Evolutionary conservation across 2,113 vertebrate species (phyloP).

Genomic region (Amblyopsis rosae): DNA sequence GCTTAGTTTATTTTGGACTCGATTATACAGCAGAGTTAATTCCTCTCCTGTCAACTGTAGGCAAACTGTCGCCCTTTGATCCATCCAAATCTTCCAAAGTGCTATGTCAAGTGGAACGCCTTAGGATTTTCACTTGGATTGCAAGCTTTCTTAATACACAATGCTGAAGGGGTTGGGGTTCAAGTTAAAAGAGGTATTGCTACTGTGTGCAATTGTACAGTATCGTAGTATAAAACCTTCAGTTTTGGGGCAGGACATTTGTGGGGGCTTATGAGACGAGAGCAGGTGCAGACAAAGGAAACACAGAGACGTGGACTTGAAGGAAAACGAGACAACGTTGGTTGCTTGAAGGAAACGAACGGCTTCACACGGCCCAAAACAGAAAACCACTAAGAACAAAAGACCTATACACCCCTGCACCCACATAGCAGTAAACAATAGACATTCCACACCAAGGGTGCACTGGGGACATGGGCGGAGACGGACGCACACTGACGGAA

Average conservation of each 20-base stretch:
- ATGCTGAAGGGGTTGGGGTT: slow-evolving; percentile 9
- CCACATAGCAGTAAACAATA: too few relatives aligned
- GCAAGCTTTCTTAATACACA: slow-evolving; percentile 25
- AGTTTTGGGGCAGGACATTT: neutral
- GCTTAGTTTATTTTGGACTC: slow-evolving; percentile 75
- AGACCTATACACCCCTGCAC: too few relatives aligned
- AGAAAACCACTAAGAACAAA: too few relatives aligned
- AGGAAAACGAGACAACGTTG: too few relatives aligned
- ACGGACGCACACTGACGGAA: too few relatives aligned
- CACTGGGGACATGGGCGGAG: too few relatives aligned
- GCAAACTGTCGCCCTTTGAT: slow-evolving; percentile 65
- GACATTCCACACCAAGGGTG: too few relatives aligned
- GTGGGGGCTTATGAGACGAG: too few relatives aligned
- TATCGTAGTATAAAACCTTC: neutral
- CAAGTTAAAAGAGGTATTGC: neutral
- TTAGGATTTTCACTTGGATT: slow-evolving; percentile 37
- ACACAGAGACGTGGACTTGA: too few relatives aligned
- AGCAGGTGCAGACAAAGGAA: too few relatives aligned
- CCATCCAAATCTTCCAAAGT: slow-evolving; percentile 48
- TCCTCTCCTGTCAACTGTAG: slow-evolving; percentile 62
- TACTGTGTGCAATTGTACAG: neutral
- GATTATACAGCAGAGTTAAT: slow-evolving; percentile 66
- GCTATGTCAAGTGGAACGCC: slow-evolving; percentile 41
- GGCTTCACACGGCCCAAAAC: too few relatives aligned
- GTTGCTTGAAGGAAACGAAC: too few relatives aligned